These are phyloP conservation scores for Buceros bicornis DNA, from an alignment of 2,797 vertebrate species.

Conservation along the genomic window DNA sequence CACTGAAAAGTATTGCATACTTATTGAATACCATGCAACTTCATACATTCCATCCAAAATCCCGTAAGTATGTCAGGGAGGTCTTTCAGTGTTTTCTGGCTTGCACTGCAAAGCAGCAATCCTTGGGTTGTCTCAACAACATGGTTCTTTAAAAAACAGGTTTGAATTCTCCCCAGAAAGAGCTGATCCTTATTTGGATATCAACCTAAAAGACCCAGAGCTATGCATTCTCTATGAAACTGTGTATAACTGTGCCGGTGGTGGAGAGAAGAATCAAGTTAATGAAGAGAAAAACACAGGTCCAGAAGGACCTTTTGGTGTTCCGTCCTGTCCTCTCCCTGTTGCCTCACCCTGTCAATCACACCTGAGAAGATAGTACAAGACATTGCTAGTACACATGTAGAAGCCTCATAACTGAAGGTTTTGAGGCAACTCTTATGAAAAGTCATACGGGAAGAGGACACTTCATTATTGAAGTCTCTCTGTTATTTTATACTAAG, in stretches of 20 bases:
- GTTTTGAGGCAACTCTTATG: background rate
- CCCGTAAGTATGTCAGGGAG: background rate
- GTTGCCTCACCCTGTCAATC: background rate
- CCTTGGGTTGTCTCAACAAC: background rate
- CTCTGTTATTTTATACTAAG: background rate
- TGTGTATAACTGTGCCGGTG: background rate
- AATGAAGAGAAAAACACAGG: background rate
- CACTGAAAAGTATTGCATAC: background rate
- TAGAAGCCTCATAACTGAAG: background rate
- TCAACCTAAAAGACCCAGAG: slow-evolving; percentile 13
- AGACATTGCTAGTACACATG: background rate
- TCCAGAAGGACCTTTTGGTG: background rate
- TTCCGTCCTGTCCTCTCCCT: background rate
- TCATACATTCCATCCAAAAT: slow-evolving; percentile 11
- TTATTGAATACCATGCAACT: background rate
- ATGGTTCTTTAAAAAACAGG: background rate
- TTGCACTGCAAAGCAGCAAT: background rate
- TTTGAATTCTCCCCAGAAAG: slow-evolving; percentile 25
- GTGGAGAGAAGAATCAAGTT: background rate
- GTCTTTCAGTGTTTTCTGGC: background rate
- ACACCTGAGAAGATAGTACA: background rate
- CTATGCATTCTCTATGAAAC: background rate
- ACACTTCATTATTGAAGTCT: background rate
- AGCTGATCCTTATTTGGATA: background rate
- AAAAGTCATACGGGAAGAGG: background rate